A percentile compares a stretch with the other conserved stretches of the same genome.
phyloP scores from a whole-genome alignment of 2,888 invertebrate species.

The Aethes cnicana region DNA sequence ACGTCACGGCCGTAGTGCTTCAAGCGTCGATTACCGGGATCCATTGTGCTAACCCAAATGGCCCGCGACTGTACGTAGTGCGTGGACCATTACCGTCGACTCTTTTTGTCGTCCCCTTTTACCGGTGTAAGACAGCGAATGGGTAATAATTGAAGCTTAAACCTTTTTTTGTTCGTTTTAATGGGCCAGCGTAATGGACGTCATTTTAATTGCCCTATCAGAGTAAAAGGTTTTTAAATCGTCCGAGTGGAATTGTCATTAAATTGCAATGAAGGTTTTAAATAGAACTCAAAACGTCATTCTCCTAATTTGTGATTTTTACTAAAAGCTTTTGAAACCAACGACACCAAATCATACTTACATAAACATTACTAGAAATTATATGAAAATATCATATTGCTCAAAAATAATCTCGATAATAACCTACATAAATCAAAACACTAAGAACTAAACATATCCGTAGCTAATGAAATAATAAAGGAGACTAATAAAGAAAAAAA shows the following conservation, averaged over 20 bases:
- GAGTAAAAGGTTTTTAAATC: slow-evolving; percentile 1
- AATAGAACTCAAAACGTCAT: neutral
- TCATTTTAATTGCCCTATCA: slow-evolving; percentile 51
- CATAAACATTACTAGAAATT: no score
- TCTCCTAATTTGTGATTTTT: no score
- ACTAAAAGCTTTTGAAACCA: no score
- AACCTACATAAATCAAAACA: neutral
- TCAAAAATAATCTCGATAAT: slow-evolving; percentile 1
- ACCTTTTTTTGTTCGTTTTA: slow-evolving; percentile 68
- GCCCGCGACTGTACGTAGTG: slow-evolving; percentile 56
- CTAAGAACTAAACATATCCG: no score
- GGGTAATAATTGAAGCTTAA: slow-evolving; percentile 74
- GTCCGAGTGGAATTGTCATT: slow-evolving; percentile 14
- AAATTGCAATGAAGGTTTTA: slow-evolving; percentile 10
- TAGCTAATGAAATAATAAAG: no score
- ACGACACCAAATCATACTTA: no score
- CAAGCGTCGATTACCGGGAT: slow-evolving; percentile 66
- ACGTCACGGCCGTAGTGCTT: slow-evolving; percentile 57
- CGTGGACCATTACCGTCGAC: slow-evolving; percentile 64
- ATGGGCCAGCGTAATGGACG: slow-evolving; percentile 53
- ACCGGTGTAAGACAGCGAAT: slow-evolving; percentile 68
- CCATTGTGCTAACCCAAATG: slow-evolving; percentile 66
- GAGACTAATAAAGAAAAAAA: neutral
- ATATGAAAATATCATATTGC: no score
- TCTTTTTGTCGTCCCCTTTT: slow-evolving; percentile 68